Percentiles rank a stretch among this genome's conserved stretches.
These are phyloP conservation scores for Smittia sp. DNA, from an alignment of 2,888 invertebrate genomes.

Conservation along the genomic window DNA sequence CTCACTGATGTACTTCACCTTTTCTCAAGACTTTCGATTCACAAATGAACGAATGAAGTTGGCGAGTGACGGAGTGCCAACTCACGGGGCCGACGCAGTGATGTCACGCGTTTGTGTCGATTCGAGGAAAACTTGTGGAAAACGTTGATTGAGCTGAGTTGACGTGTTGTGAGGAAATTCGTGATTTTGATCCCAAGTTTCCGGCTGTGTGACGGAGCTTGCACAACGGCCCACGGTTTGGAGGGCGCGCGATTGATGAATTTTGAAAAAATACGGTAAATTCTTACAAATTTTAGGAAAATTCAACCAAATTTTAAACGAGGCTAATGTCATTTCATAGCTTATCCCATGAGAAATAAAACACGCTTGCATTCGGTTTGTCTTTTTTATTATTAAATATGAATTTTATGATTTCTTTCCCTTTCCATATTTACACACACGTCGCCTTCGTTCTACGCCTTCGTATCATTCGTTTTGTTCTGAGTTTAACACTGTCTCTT, in stretches of 20 bases:
- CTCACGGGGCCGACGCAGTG: slow-evolving; percentile 13
- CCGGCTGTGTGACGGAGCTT: not conserved
- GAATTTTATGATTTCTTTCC: not conserved
- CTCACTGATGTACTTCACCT: not conserved
- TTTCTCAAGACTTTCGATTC: slow-evolving; percentile 15
- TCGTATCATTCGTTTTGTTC: not conserved
- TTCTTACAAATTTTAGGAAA: not conserved
- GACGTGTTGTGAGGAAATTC: not conserved
- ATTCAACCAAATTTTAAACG: too few relatives aligned
- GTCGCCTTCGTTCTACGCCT: not conserved
- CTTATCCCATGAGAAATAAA: too few relatives aligned
- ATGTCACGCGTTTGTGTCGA: too few relatives aligned
- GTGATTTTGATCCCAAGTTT: not conserved
- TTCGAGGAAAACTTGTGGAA: not conserved
- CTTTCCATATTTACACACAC: slow-evolving; percentile 3
- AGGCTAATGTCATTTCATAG: too few relatives aligned
- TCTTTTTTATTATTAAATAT: slow-evolving; percentile 24
- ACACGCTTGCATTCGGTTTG: not conserved
- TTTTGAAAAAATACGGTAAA: not conserved
- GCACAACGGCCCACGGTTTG: not conserved
- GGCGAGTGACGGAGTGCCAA: slow-evolving; percentile 13
- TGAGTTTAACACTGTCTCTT: not conserved
- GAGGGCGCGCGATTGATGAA: not conserved
- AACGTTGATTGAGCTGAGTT: not conserved
- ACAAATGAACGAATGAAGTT: slow-evolving; percentile 19